Conservation (phyloP, 1,140 invertebrate genomes). For the Zaprionus capensis region DNA sequence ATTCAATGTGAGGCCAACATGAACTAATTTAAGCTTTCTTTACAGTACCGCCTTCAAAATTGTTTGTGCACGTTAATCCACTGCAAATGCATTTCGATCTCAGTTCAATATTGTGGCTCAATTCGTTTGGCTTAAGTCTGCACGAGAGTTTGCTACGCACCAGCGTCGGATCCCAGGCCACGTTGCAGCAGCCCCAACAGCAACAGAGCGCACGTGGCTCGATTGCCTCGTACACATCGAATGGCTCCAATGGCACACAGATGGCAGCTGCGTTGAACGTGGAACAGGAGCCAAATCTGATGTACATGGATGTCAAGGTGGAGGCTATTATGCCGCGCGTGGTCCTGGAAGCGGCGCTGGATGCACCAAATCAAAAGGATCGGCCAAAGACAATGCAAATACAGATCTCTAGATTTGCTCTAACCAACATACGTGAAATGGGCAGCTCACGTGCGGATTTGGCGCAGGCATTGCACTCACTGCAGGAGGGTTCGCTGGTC, state of each 20-base stretch:
- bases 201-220: constrained; percentile 62
- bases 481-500: constrained; percentile 90
- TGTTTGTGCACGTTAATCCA: constrained; percentile 96
- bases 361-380: constrained; percentile 85
- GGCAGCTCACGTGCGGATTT: constrained; percentile 90
- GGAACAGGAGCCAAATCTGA: constrained; percentile 85
- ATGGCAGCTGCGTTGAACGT: constrained; percentile 61
- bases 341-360: constrained; percentile 76
- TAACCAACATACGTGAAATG: constrained; percentile 91
- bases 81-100: constrained; percentile 93
- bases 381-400: constrained; percentile 91
- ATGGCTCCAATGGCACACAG: constrained; percentile 80
- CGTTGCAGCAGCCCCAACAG: constrained; percentile 47
- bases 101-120: constrained; percentile 95
- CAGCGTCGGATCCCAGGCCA: constrained; percentile 81
- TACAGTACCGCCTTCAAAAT: constrained; percentile 95
- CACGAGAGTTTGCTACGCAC: constrained; percentile 88
- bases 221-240: constrained; percentile 69
- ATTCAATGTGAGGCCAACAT: too few species aligned
- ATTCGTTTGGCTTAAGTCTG: constrained; percentile 95
- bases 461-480: constrained; percentile 89
- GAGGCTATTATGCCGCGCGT: constrained; percentile 95
- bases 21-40: constrained; percentile 2
- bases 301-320: constrained; percentile 93
- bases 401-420: constrained; percentile 90